phyloP scores from a whole-genome alignment of 2,797 vertebrate species.

The Calcarius lapponicus region DNA sequence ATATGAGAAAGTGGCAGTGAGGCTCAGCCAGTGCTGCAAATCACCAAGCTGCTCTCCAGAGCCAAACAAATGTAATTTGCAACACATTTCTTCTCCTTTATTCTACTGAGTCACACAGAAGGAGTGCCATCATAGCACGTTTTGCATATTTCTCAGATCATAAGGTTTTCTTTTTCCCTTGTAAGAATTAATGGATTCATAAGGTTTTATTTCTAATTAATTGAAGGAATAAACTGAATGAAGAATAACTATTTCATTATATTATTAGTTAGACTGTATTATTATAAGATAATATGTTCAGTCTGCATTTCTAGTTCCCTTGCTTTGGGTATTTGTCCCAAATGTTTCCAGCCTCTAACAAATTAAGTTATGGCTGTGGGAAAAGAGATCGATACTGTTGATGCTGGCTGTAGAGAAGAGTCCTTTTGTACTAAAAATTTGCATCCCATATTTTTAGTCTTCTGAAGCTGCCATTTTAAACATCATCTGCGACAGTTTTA shows the following conservation, averaged over 20 bases:
- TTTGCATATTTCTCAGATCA: background rate
- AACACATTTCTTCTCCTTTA: conserved; percentile 42
- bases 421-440: background rate
- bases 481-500: background rate
- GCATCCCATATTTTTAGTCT: background rate
- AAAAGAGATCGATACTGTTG: background rate
- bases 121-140: background rate
- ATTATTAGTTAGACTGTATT: background rate
- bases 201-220: conserved; percentile 3
- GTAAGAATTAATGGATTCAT: background rate
- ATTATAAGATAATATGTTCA: background rate
- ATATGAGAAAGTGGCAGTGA: conserved; percentile 44
- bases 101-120: conserved; percentile 35
- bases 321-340: background rate
- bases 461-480: conserved; percentile 9
- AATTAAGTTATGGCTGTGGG: background rate
- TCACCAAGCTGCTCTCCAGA: conserved; percentile 30
- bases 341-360: background rate
- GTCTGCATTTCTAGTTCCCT: background rate
- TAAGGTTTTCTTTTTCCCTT: background rate
- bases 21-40: conserved; percentile 17
- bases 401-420: background rate
- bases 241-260: background rate
- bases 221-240: background rate
- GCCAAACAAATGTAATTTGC: conserved; percentile 23